Evolutionary conservation across 2,888 invertebrate species (phyloP).

Genomic region (Apamea crenata): DNA sequence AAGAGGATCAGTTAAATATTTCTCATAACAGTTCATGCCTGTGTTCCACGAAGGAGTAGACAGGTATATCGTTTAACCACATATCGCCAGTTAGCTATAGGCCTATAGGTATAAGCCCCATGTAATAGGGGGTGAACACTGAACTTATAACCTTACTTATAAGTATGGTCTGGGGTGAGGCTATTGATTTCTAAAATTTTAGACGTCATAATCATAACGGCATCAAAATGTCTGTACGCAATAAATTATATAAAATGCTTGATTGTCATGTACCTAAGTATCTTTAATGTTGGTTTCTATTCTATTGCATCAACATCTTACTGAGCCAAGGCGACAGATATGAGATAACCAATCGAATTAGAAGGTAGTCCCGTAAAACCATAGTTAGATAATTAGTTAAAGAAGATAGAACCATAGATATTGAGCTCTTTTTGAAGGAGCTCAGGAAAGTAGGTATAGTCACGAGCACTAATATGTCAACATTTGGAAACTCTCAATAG

Average conservation of each 20-base stretch:
- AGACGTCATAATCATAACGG: not conserved
- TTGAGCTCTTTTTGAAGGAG: too few species aligned
- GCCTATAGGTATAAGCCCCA: not conserved
- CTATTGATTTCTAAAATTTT: not conserved
- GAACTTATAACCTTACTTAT: not conserved
- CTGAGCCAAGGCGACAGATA: conserved; percentile 16
- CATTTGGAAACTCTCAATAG: too few species aligned
- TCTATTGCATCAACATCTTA: conserved; percentile 21
- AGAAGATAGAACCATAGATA: too few species aligned
- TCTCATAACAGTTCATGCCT: not conserved
- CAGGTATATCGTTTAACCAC: too few species aligned
- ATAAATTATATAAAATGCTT: not conserved
- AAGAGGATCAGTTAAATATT: not conserved
- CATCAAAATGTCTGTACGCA: not conserved
- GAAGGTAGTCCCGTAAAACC: too few species aligned
- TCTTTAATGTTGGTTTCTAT: not conserved
- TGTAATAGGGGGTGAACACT: not conserved
- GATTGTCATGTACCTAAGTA: not conserved
- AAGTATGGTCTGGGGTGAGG: too few species aligned
- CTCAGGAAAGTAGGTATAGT: too few species aligned
- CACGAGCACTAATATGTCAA: too few species aligned
- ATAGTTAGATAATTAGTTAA: too few species aligned
- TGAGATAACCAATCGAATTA: conserved; percentile 7
- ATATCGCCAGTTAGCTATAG: not conserved
- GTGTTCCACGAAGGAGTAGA: too few species aligned